Conservation (phyloP, 2,888 invertebrate genomes). For the Pollenia amentaria region DNA sequence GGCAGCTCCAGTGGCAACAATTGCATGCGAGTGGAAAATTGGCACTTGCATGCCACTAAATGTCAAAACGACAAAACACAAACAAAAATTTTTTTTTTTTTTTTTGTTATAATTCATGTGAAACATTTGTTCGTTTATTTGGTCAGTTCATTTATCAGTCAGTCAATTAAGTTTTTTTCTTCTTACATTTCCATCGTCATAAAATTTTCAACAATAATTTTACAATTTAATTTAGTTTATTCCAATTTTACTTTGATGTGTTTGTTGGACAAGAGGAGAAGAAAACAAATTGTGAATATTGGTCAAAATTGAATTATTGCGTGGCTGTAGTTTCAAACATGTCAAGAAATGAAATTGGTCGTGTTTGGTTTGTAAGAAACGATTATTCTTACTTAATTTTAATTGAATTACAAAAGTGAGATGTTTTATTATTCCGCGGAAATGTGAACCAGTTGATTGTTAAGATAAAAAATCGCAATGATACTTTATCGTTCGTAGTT, state of each 20-base stretch:
- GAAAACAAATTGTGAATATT: slow-evolving; percentile 46
- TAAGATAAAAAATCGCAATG: neutral
- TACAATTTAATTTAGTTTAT: slow-evolving; percentile 71
- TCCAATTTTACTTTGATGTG: slow-evolving; percentile 56
- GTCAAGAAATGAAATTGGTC: slow-evolving; percentile 40
- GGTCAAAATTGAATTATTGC: slow-evolving; percentile 74
- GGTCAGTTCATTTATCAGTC: slow-evolving; percentile 68
- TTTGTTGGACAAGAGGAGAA: slow-evolving; percentile 30
- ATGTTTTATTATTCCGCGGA: slow-evolving; percentile 36
- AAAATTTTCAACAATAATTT: slow-evolving; percentile 63
- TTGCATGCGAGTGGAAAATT: too few relatives aligned
- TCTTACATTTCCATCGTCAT: slow-evolving; percentile 28
- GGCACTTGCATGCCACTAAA: too few relatives aligned
- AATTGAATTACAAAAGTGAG: slow-evolving; percentile 61
- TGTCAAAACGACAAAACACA: too few relatives aligned
- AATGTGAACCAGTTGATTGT: neutral
- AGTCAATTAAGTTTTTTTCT: slow-evolving; percentile 63
- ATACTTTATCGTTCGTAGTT: neutral
- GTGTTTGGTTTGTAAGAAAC: slow-evolving; percentile 48
- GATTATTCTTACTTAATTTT: slow-evolving; percentile 41
- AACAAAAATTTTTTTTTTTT: too few relatives aligned
- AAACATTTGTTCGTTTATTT: slow-evolving; percentile 62
- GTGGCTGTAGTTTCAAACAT: slow-evolving; percentile 50
- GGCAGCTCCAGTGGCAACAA: too few relatives aligned
- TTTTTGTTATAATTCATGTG: slow-evolving; percentile 39